Base-by-base conservation (phyloP, 2,888 invertebrate species). In the Chouioia cunea region DNA sequence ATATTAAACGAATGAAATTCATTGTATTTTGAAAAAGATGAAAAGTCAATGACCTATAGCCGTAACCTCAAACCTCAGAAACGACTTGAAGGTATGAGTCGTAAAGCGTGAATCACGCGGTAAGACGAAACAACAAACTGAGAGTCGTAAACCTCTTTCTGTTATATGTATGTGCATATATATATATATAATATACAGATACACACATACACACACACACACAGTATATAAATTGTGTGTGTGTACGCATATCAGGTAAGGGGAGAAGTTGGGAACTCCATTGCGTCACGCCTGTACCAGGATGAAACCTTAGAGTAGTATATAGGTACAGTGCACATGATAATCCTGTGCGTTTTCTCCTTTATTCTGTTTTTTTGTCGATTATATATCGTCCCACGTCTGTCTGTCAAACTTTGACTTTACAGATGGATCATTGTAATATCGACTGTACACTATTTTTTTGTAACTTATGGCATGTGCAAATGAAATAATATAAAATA, bases 261-360 rank as follows among this genome's bases (percentile, higher is more conserved):
- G 60, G 60, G 70, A 70, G 54, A 44, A 46, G 14, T 4, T 44
- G 46, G 12, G 52, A 46, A 57, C 50, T 52, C 58, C 20, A 43
- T 62, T 56, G 56, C 60, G 36, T 68, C 56, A 18, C 46, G 47
- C 23, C n/a, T 15, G 23, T 16, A 6, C 27, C 56, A 52, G 65
- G 62, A 58, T 64, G 71, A 67, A 67, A 67, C 71, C 71, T 67
- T 71, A 71, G 65, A 66, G 57, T 3, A 36, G 66, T 57, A 50
- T 66, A 62, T 70, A n/a, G n/a, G n/a, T n/a, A n/a, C n/a, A 62
- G 54, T 47, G 58, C 62, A 53, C 20, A 27, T 20, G 70, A 71
- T 71, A 71, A 71, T 65, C 62, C 67, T 59, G 63, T 58, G 36
- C 58, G 36, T 36, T 36, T 27, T n/a, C 36, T 8, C 36, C 36